A percentile compares a stretch with the other conserved stretches of the same genome.
phyloP scores from a whole-genome alignment of 2,113 vertebrate species.

The Chitala chitala region DNA sequence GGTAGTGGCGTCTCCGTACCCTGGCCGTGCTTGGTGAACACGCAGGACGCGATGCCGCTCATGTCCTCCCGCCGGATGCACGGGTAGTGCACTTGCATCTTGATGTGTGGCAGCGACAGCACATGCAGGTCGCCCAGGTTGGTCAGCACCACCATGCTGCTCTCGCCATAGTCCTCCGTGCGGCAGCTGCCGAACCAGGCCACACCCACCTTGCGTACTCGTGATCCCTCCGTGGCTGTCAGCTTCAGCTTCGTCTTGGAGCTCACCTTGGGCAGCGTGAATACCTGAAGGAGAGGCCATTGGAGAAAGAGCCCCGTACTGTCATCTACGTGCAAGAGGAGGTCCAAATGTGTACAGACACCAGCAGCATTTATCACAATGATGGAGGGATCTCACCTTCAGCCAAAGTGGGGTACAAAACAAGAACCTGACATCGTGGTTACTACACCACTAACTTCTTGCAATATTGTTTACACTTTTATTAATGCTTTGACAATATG shows the following conservation, averaged over 20 bases:
- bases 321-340: too few species aligned
- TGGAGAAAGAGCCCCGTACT: too few species aligned
- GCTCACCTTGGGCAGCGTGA: constrained; percentile 88
- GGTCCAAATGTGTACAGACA: too few species aligned
- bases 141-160: constrained; percentile 80
- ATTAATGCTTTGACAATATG: too few species aligned
- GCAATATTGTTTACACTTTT: too few species aligned
- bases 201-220: constrained; percentile 78
- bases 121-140: constrained; percentile 93
- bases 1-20: constrained; percentile 53
- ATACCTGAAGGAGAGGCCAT: constrained; percentile 63
- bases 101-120: constrained; percentile 82
- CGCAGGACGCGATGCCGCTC: constrained; percentile 93
- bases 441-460: too few species aligned
- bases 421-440: not conserved
- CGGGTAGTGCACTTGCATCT: constrained; percentile 85
- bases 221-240: constrained; percentile 85
- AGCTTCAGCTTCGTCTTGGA: constrained; percentile 91
- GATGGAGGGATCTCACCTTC: not conserved
- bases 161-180: constrained; percentile 78
- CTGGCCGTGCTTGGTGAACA: constrained; percentile 93
- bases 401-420: not conserved
- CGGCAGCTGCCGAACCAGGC: constrained; percentile 81
- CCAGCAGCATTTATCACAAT: too few species aligned
- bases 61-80: constrained; percentile 94